Conservation (phyloP, 2,797 vertebrate genomes). For the Anguilla megastoma region DNA sequence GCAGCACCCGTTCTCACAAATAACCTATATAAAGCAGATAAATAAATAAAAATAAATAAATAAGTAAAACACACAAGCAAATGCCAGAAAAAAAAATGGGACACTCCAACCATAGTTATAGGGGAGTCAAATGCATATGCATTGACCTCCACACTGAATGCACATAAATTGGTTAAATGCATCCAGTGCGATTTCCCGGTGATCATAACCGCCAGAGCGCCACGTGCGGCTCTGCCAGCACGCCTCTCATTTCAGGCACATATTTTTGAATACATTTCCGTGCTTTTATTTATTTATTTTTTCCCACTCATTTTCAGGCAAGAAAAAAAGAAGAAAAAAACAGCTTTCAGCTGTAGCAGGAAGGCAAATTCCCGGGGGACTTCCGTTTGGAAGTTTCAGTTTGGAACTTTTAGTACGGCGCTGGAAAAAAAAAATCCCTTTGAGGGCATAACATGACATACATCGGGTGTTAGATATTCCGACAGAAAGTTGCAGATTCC, state of each 20-base stretch:
- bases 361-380: not conserved
- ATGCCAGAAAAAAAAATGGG: not conserved
- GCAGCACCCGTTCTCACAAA: conserved; percentile 65
- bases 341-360: not conserved
- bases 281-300: conserved; percentile 53
- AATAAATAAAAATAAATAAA: conserved; percentile 69
- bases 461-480: not conserved
- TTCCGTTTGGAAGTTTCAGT: conserved; percentile 3
- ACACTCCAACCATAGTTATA: not conserved
- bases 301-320: conserved; percentile 11
- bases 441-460: conserved; percentile 3
- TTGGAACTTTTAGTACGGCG: not conserved
- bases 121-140: not conserved
- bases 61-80: conserved; percentile 55
- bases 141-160: not conserved
- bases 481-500: not conserved
- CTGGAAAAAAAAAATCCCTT: not conserved
- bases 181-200: not conserved
- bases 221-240: conserved; percentile 57
- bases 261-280: conserved; percentile 61
- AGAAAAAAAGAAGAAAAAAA: not conserved
- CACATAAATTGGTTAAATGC: conserved; percentile 11
- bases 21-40: conserved; percentile 52
- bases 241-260: conserved; percentile 65
- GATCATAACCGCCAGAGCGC: conserved; percentile 63